Evolutionary conservation across 2,888 invertebrate genomes (phyloP).

Genomic region (Dorcus parallelipipedus): DNA sequence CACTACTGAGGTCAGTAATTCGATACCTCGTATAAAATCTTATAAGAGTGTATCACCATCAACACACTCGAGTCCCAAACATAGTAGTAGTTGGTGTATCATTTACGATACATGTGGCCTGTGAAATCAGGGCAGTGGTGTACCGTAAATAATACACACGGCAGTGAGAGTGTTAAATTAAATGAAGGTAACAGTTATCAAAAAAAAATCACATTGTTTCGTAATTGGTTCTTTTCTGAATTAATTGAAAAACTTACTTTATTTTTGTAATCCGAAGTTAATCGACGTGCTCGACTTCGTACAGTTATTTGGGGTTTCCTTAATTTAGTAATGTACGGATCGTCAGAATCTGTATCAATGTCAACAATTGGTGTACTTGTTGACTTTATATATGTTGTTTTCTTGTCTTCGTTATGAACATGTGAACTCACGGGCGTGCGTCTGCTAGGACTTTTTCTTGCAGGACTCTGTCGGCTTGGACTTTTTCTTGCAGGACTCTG

Average conservation of each 20-base stretch:
- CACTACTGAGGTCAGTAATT: too few species aligned
- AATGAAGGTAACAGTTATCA: too few species aligned
- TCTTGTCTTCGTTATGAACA: background rate
- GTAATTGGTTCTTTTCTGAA: too few species aligned
- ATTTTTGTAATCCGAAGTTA: background rate
- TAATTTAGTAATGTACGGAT: slow-evolving; percentile 2
- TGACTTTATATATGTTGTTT: background rate
- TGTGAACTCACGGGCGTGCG: slow-evolving; percentile 1
- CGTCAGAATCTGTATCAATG: slow-evolving; percentile 23
- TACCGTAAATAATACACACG: too few species aligned
- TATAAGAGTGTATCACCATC: too few species aligned
- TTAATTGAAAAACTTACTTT: background rate
- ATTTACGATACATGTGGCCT: too few species aligned
- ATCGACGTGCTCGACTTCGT: slow-evolving; percentile 31
- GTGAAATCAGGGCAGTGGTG: too few species aligned
- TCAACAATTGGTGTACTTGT: slow-evolving; percentile 13
- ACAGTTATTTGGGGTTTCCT: slow-evolving; percentile 40
- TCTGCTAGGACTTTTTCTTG: slow-evolving; percentile 15
- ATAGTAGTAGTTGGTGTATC: too few species aligned
- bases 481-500: slow-evolving; percentile 17
- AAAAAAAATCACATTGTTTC: too few species aligned
- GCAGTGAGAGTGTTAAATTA: too few species aligned
- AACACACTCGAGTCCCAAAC: too few species aligned
- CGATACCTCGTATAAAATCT: too few species aligned
- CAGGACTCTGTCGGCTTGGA: slow-evolving; percentile 17